Evolutionary conservation across 1,140 invertebrate genomes (phyloP).

Genomic region (Penaeus japonicus): DNA sequence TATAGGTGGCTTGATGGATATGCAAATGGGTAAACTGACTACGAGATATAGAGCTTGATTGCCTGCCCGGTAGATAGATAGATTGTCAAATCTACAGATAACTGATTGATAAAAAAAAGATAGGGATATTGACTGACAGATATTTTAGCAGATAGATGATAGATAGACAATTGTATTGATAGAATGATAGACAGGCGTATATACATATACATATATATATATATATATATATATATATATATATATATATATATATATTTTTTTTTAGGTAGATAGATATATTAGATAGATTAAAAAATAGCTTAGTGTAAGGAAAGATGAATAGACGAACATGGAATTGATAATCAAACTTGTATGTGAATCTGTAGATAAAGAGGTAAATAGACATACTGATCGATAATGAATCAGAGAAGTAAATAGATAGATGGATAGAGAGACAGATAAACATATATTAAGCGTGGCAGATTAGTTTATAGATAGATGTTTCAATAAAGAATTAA

Average conservation of each 20-base stretch:
- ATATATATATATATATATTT: background rate
- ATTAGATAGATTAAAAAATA: no score
- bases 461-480: background rate
- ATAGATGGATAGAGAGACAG: background rate
- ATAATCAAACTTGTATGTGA: background rate
- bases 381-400: background rate
- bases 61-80: no score
- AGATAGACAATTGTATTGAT: background rate
- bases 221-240: background rate
- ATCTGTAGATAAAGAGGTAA: background rate
- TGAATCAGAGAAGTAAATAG: background rate
- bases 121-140: no score
- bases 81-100: no score
- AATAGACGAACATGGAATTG: no score
- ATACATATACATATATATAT: background rate
- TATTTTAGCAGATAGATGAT: no score
- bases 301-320: no score
- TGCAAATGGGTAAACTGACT: no score
- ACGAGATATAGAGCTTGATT: no score
- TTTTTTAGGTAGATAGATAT: no score
- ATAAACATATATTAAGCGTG: background rate
- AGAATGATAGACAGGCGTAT: background rate
- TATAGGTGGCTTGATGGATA: no score
- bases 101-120: no score
- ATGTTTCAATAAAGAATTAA: background rate